phyloP scores from a whole-genome alignment of 53 echinoderm and acorn worm species.

The Mesocentrotus franciscanus region DNA sequence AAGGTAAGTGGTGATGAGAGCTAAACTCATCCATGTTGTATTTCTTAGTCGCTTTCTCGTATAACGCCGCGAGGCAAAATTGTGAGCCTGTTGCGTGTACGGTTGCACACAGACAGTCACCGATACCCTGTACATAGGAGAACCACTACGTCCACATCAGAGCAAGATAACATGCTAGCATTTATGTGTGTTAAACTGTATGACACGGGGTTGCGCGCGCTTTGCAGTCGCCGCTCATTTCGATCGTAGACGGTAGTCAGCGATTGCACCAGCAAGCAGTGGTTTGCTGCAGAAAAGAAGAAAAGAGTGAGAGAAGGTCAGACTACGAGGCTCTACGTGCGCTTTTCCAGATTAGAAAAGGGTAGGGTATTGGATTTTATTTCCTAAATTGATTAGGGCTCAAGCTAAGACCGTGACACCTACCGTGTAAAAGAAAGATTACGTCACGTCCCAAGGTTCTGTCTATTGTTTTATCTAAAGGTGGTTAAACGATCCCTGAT shows the following conservation, averaged over 20 bases:
- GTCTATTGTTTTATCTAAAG: neutral
- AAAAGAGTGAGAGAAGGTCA: neutral
- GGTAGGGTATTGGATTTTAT: conserved; percentile 7
- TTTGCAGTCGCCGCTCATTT: neutral
- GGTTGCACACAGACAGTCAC: neutral
- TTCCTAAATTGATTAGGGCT: conserved; percentile 35
- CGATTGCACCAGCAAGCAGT: neutral
- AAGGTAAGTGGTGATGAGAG: neutral
- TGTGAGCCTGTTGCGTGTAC: neutral
- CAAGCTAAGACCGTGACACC: neutral
- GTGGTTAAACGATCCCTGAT: neutral
- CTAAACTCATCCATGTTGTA: conserved; percentile 1
- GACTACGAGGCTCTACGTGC: neutral
- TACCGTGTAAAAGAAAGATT: neutral
- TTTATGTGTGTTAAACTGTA: conserved; percentile 29
- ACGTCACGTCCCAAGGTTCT: neutral
- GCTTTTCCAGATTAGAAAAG: neutral
- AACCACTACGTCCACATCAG: neutral
- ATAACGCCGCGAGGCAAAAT: neutral
- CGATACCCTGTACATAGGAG: neutral
- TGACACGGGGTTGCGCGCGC: neutral
- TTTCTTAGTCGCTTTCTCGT: neutral
- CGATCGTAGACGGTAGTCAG: neutral
- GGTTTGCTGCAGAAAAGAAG: neutral
- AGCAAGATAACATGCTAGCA: neutral